These are phyloP conservation scores for Protula sp. DNA, from an alignment of 2,888 invertebrate species.

Conservation along the genomic window DNA sequence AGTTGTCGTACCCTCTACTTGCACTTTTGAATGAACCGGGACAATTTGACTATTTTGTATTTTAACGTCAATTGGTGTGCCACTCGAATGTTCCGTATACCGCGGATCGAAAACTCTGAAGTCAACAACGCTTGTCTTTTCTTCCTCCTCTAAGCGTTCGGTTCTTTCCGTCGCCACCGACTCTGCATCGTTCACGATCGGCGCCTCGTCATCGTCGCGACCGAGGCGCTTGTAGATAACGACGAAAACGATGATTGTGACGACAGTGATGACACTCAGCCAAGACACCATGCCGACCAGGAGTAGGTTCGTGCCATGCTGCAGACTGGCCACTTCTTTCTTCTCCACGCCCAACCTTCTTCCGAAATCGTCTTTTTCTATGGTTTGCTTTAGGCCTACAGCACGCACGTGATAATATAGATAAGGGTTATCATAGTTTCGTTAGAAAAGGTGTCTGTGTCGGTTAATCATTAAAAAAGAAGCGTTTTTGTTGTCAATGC, in stretches of 20 bases:
- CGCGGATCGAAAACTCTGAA: not conserved
- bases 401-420: no score
- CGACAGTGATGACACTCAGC: not conserved
- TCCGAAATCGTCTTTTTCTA: not conserved
- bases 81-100: no score
- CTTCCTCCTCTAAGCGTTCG: not conserved
- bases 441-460: no score
- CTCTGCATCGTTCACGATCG: not conserved
- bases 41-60: no score
- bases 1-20: no score
- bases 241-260: not conserved
- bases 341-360: not conserved
- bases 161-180: not conserved
- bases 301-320: not conserved
- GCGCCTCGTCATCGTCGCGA: not conserved
- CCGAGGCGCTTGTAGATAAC: not conserved
- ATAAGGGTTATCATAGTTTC: no score
- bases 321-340: not conserved
- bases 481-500: no score
- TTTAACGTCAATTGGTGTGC: no score
- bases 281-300: slow-evolving; percentile 1
- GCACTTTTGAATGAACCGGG: no score
- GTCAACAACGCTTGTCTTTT: not conserved
- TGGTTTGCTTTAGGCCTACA: not conserved
- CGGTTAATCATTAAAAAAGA: no score